A percentile compares a stretch with the other conserved stretches of the same genome.
Evolutionary conservation across 1,140 invertebrate species (phyloP).

Genomic region (Littorina saxatilis): DNA sequence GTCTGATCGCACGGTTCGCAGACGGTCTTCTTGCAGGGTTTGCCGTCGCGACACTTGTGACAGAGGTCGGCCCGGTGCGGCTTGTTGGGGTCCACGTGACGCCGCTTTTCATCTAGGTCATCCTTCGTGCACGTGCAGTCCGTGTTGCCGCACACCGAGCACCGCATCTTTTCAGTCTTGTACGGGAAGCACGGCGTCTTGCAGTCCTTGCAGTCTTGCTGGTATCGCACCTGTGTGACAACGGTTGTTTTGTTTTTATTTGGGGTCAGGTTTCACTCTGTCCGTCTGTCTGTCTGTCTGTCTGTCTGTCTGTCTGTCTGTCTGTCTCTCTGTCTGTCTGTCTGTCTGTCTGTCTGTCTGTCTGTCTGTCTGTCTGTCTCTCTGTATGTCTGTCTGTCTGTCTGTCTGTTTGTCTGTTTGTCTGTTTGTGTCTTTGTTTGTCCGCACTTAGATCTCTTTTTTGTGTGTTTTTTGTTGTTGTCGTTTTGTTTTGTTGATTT

Average conservation of each 20-base stretch:
- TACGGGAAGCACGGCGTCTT: slow-evolving; percentile 48
- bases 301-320: not conserved
- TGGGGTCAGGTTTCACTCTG: not conserved
- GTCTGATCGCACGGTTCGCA: too few relatives aligned
- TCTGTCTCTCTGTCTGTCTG: not conserved
- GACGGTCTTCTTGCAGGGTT: too few relatives aligned
- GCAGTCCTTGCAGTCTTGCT: slow-evolving; percentile 59
- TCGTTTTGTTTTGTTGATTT: not conserved
- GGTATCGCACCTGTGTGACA: slow-evolving; percentile 45
- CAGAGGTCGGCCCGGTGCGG: slow-evolving; percentile 55
- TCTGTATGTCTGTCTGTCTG: too few relatives aligned
- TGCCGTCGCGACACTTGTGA: slow-evolving; percentile 51
- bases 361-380: too few relatives aligned
- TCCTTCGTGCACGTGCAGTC: slow-evolving; percentile 46
- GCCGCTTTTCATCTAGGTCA: slow-evolving; percentile 16
- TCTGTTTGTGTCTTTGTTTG: too few relatives aligned
- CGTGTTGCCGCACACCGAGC: slow-evolving; percentile 45
- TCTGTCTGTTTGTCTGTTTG: too few relatives aligned
- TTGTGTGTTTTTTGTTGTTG: too few relatives aligned
- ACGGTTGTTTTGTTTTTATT: not conserved
- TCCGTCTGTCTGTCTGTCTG: too few relatives aligned
- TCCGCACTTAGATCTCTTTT: too few relatives aligned
- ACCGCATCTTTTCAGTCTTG: slow-evolving; percentile 47
- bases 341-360: not conserved
- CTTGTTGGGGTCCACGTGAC: slow-evolving; percentile 52